Evolutionary conservation across 2,888 invertebrate genomes (phyloP).

Genomic region (Deroplatys truncata): DNA sequence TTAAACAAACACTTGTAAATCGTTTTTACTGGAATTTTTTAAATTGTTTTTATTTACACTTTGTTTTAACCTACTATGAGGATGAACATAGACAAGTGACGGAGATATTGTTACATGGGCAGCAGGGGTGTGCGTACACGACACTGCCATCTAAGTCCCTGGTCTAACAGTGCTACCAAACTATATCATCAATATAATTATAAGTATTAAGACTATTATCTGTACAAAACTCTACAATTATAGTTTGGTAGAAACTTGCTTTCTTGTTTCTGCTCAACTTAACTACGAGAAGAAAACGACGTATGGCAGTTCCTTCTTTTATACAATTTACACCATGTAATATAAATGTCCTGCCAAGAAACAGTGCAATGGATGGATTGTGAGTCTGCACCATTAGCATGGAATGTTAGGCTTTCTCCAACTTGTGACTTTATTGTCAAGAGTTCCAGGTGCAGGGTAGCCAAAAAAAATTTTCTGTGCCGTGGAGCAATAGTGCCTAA

Average conservation of each 20-base stretch:
- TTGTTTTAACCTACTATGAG: conserved; percentile 3
- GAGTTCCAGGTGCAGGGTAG: background rate
- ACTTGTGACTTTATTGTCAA: background rate
- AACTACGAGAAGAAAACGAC: conserved; percentile 4
- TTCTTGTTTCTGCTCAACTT: background rate
- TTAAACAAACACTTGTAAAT: background rate
- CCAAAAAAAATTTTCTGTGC: background rate
- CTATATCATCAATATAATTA: conserved; percentile 10
- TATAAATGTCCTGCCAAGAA: background rate
- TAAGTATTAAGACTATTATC: conserved; percentile 1
- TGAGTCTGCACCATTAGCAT: background rate
- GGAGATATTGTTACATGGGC: conserved; percentile 5
- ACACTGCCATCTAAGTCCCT: conserved; percentile 6
- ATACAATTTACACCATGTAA: background rate
- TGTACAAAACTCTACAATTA: conserved; percentile 31
- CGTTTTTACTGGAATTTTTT: background rate
- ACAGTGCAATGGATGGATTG: background rate
- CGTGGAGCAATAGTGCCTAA: no score
- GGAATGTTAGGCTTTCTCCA: background rate
- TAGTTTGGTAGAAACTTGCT: background rate
- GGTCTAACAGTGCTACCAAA: conserved; percentile 16
- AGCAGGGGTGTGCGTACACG: background rate
- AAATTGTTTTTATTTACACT: conserved; percentile 15
- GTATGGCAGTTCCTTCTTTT: background rate
- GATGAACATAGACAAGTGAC: conserved; percentile 18